phyloP scores from a whole-genome alignment of 2,888 invertebrate genomes.

The Drosophila mayaguana region DNA sequence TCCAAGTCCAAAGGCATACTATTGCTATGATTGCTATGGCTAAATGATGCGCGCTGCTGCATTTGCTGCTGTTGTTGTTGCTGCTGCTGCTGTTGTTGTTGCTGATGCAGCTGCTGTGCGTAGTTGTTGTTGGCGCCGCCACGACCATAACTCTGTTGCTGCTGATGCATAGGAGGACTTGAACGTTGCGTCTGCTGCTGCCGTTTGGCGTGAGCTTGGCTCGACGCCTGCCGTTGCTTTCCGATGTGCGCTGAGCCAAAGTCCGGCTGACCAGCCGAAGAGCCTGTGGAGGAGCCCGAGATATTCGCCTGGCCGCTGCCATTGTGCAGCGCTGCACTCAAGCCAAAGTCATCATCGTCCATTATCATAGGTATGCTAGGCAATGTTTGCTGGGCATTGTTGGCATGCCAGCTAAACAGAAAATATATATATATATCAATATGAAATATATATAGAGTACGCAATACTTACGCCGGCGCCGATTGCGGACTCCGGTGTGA shows the following conservation, averaged over 20 bases:
- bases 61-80: slow-evolving; percentile 65
- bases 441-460: not conserved
- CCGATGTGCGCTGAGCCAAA: slow-evolving; percentile 49
- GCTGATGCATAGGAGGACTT: slow-evolving; percentile 72
- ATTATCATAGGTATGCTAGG: slow-evolving; percentile 91
- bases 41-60: slow-evolving; percentile 49
- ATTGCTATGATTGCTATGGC: slow-evolving; percentile 63
- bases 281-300: slow-evolving; percentile 66
- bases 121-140: slow-evolving; percentile 58
- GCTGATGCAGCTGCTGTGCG: slow-evolving; percentile 69
- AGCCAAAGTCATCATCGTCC: slow-evolving; percentile 86
- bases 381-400: slow-evolving; percentile 89
- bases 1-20: slow-evolving; percentile 66
- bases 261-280: slow-evolving; percentile 58
- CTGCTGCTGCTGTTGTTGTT: slow-evolving; percentile 63
- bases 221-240: slow-evolving; percentile 55
- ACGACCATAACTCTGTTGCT: slow-evolving; percentile 62
- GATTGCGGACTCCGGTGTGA: slow-evolving; percentile 84
- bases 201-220: slow-evolving; percentile 55
- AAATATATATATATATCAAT: slow-evolving; percentile 22
- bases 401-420: slow-evolving; percentile 87
- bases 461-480: slow-evolving; percentile 83
- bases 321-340: slow-evolving; percentile 71
- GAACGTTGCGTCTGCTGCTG: slow-evolving; percentile 58
- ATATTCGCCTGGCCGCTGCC: slow-evolving; percentile 60